phyloP scores from a whole-genome alignment of 2,113 vertebrate genomes.

The Caretta caretta region DNA sequence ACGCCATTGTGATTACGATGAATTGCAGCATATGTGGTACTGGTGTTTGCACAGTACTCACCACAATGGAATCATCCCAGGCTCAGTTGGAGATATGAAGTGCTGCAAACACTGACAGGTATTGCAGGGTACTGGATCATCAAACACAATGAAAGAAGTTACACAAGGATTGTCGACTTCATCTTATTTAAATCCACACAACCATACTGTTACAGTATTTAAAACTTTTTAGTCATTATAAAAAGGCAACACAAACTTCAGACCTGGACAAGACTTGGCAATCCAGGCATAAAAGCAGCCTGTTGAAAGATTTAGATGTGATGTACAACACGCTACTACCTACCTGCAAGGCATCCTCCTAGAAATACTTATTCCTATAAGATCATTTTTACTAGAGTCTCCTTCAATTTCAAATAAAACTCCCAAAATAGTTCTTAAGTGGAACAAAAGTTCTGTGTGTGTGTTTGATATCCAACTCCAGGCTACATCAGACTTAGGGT shows the following conservation, averaged over 20 bases:
- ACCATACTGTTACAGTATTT: neutral
- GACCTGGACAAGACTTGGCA: neutral
- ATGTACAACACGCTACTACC: neutral
- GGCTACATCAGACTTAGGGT: neutral
- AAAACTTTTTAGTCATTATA: neutral
- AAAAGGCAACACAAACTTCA: neutral
- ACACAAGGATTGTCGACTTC: neutral
- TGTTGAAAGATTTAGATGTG: neutral
- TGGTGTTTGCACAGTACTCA: neutral
- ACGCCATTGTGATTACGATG: neutral
- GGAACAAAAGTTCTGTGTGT: conserved; percentile 49
- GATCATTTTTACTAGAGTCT: conserved; percentile 52
- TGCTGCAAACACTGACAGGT: neutral
- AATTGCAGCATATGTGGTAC: neutral
- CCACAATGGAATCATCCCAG: neutral
- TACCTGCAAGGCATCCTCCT: conserved; percentile 18
- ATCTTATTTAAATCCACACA: neutral
- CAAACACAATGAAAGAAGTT: neutral
- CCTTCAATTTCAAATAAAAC: conserved; percentile 46
- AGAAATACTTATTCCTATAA: conserved; percentile 47
- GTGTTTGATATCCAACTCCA: neutral
- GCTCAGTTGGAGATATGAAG: neutral
- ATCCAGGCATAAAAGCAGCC: neutral
- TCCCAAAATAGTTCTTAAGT: conserved; percentile 51
- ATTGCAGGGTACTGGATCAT: neutral